Conservation (phyloP, 2,113 vertebrate species). For the Puffinus mauretanicus region DNA sequence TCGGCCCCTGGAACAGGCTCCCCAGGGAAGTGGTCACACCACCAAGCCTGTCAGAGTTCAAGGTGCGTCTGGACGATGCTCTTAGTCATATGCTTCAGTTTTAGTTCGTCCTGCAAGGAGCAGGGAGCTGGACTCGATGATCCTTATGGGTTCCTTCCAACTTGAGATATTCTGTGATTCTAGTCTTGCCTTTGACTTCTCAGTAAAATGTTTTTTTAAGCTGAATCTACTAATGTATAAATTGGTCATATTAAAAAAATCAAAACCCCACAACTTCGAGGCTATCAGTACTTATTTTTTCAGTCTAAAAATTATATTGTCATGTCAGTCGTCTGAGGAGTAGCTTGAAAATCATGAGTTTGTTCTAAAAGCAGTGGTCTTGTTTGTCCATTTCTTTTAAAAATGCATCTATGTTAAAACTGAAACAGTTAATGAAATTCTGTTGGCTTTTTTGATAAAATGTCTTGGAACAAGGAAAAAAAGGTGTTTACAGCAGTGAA, state of each 20-base stretch:
- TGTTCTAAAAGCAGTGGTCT: not conserved
- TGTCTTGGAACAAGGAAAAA: not conserved
- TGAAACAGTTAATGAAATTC: not conserved
- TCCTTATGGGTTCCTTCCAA: too few species aligned
- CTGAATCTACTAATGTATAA: not conserved
- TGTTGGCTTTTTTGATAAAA: not conserved
- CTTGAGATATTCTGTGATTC: not conserved
- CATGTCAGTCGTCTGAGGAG: not conserved
- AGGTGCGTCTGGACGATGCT: accelerated
- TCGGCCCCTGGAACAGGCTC: not conserved
- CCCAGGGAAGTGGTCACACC: not conserved
- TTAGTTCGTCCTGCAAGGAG: not conserved
- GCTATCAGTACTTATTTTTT: not conserved
- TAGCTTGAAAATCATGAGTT: not conserved
- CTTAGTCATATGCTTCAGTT: not conserved
- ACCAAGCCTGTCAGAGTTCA: not conserved
- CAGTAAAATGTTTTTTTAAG: not conserved
- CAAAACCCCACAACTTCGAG: not conserved
- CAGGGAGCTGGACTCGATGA: too few species aligned
- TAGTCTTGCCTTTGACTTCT: not conserved
- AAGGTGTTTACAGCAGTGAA: not conserved
- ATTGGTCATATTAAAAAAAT: not conserved
- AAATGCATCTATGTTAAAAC: not conserved
- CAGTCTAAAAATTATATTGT: not conserved
- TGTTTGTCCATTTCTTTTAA: not conserved